phyloP scores from a whole-genome alignment of 2,113 vertebrate genomes.

The Merops nubicus region DNA sequence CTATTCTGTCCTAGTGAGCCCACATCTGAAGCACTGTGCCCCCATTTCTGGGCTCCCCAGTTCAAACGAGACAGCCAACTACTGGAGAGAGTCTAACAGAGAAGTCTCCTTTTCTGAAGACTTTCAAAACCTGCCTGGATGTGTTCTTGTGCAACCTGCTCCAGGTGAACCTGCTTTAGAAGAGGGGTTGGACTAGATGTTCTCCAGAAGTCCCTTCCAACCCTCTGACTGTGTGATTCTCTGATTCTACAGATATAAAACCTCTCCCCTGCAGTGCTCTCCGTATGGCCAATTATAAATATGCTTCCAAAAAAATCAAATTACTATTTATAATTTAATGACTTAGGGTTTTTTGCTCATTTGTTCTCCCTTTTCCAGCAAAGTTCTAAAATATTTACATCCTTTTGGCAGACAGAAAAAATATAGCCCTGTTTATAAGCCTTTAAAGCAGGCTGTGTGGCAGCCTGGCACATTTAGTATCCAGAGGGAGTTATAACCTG shows the following conservation, averaged over 20 bases:
- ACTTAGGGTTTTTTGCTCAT: not conserved
- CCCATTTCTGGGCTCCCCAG: no score
- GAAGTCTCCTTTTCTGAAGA: not conserved
- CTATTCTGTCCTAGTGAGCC: no score
- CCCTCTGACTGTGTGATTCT: not conserved
- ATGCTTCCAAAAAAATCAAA: not conserved
- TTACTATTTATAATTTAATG: not conserved
- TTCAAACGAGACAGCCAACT: no score
- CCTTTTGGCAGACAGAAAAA: not conserved
- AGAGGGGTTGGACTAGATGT: not conserved
- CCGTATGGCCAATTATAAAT: not conserved
- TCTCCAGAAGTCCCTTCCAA: not conserved
- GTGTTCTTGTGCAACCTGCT: not conserved
- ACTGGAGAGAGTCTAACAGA: no score
- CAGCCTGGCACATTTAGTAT: not conserved
- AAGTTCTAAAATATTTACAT: not conserved
- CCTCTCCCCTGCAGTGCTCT: not conserved
- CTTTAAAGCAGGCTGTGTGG: not conserved
- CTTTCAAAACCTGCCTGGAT: not conserved
- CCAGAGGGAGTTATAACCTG: not conserved
- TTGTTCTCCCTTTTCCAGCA: not conserved
- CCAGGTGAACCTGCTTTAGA: not conserved
- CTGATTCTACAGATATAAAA: not conserved
- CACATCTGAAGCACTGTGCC: no score
- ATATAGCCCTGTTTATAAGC: not conserved